Evolutionary conservation across 2,113 vertebrate genomes (phyloP), one percentile per base, ranked within the genome.

Genomic region (Callospermophilus lateralis): DNA sequence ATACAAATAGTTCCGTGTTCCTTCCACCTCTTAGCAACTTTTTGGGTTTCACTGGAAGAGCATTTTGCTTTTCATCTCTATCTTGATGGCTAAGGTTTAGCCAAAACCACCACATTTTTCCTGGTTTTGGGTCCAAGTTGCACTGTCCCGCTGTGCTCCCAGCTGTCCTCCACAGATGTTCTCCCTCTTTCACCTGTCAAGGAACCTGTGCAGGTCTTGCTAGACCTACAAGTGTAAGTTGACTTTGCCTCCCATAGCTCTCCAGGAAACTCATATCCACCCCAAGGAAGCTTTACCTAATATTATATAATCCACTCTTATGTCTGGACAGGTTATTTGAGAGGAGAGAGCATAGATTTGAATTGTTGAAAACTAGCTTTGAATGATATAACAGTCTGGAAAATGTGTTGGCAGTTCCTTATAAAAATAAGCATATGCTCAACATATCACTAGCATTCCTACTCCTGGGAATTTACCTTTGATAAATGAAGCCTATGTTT

Each of bases 31-130:
- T 78, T 30, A 85, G 73, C 11, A 77, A 48, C 37, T 84, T 87
- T 48, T 61, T 88, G 32, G 79, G 20, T 83, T 95, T 94, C 26
- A 39, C 42, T 74, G 55, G 34, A 92, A 90, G 48, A 86, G 22
- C 24, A 86, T 63, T 89, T 84, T 92, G 48, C 28, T 84, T 93
- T 90, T 92, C n/a, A 68, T 61, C 45, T 97, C 84, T 80, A 88
- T 63, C 30, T 63, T 81, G 53, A 73, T 37, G 32, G 51, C 70
- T 84, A 85, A 89, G 34, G 30, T 15, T 87, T 72, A 76, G 42
- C 42, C 9, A 9, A 95, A 94, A 83, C 26, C 78, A 95, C 34
- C 51, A 30, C 20, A 32, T 58, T 70, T 89, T 89, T 85, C 80
- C 70, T 61, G 48, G 6, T 78, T 93, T 70, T 39, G 24, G 11